These are phyloP conservation scores for Macrotis lagotis DNA, from an alignment of 2,113 vertebrate genomes.

Conservation along the genomic window DNA sequence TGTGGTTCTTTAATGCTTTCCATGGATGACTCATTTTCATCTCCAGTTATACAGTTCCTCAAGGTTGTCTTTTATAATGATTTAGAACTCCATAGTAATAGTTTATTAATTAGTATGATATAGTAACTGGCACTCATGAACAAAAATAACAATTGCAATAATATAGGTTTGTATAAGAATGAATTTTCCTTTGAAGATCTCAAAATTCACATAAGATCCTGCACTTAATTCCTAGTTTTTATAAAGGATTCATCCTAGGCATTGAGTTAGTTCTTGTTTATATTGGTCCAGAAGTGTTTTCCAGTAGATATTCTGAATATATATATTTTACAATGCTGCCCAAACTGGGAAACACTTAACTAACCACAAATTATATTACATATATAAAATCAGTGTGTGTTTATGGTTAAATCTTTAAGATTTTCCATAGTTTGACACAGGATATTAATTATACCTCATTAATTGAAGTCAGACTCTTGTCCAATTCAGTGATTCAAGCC, in stretches of 20 bases:
- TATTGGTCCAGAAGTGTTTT: constrained; percentile 24
- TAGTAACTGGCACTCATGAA: constrained; percentile 34
- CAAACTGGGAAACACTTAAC: background rate
- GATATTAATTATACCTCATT: no score
- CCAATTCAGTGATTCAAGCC: no score
- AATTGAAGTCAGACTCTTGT: no score
- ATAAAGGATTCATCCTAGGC: background rate
- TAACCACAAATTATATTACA: no score
- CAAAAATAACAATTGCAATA: constrained; percentile 29
- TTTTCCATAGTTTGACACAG: no score
- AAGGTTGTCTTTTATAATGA: background rate
- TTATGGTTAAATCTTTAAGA: no score
- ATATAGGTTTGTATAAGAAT: background rate
- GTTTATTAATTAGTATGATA: constrained; percentile 4
- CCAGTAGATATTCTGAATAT: background rate
- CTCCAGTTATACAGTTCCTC: background rate
- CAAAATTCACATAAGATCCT: constrained; percentile 23
- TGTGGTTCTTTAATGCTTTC: background rate
- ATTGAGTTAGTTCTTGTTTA: constrained; percentile 30
- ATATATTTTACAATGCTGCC: constrained; percentile 29
- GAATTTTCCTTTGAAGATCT: constrained; percentile 8
- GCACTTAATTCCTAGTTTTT: constrained; percentile 8
- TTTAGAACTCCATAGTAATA: constrained; percentile 23
- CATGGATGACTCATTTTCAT: background rate
- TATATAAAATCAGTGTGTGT: no score